Base-by-base conservation (phyloP, 2,888 invertebrate genomes). In the Apocheima hispidaria region DNA sequence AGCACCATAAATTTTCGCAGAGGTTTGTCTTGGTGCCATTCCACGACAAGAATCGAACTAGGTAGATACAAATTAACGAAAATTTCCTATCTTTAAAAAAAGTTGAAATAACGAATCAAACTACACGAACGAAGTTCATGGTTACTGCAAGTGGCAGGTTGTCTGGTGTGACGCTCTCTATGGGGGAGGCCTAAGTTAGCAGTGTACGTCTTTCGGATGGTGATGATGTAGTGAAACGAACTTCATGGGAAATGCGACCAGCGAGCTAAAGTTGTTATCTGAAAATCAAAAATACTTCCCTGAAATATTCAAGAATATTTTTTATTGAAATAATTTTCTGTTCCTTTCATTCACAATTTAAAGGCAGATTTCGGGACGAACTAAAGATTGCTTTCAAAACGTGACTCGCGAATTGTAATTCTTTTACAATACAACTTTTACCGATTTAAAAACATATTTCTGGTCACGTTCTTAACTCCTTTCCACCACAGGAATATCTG, bases 311-410 rank as follows among this genome's bases (percentile, higher is more conserved):
- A 0, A 26, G 23, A 23, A 12, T 12, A 33, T 30, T 46, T 59
- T 36, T 10, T 41, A 41, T 10, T 23, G 26, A 23, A 30, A 48
- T 40, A 30, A 5, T n/a, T 43, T 36, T 40, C 9, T 40, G 14
- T 10, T 9, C 20, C 41, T 26, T 14, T 41, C 49, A 49, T 49
- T 41, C 43, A 58, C 52, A 55, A 52, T 61, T 61, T 61, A 41
- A 51, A 56, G 41, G 41, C 20, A 33, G 23, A 44, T 61, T 28
- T 52, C 12, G 16, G 14, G 18, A 21, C 40, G 23, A 51, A 44
- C 41, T 52, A 30, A 48, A 56, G n/a, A 52, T 40, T 23, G 51
- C 63, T 63, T 59, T 58, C 54, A 58, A 63, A 63, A 51, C 58
- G 61, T 62, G 61, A 14, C n/a, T 21, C 20, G 18, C 38, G 30